These are phyloP conservation scores for Zoanthus sociatus DNA, from an alignment of 92 coral and sea anemone species.

Conservation along the genomic window DNA sequence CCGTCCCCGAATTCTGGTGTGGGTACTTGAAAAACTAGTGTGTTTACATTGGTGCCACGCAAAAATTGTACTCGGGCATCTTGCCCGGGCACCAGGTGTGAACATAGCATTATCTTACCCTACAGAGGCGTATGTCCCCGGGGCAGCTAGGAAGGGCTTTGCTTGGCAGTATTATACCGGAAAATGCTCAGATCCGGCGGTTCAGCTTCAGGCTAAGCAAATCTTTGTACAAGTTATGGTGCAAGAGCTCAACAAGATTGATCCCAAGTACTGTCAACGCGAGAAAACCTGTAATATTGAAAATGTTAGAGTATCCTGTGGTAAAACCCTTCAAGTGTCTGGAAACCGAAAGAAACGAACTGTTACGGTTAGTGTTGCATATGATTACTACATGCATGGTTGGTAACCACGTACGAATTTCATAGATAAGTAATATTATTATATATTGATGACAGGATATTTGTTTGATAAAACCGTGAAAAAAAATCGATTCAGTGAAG, in stretches of 20 bases:
- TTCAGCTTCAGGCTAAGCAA: slow-evolving; percentile 80
- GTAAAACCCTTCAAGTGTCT: slow-evolving; percentile 45
- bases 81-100: too few species aligned
- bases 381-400: neutral
- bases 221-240: slow-evolving; percentile 71
- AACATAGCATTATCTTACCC: neutral
- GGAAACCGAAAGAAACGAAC: slow-evolving; percentile 53
- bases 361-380: slow-evolving; percentile 36
- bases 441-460: too few species aligned
- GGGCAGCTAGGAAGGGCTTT: slow-evolving; percentile 87
- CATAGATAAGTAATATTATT: too few species aligned
- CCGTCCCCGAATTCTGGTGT: too few species aligned
- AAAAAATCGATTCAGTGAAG: too few species aligned
- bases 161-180: slow-evolving; percentile 94
- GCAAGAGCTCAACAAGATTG: slow-evolving; percentile 56
- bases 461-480: too few species aligned
- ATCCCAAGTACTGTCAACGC: slow-evolving; percentile 72
- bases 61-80: too few species aligned
- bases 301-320: slow-evolving; percentile 78
- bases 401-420: too few species aligned
- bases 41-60: too few species aligned
- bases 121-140: slow-evolving; percentile 76
- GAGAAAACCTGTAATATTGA: slow-evolving; percentile 74
- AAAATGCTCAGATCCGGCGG: slow-evolving; percentile 80
- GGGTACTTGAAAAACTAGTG: too few species aligned